Evolutionary conservation across 2,113 vertebrate genomes (phyloP), one percentile per base, ranked within the genome.

Genomic region (Hippocampus zosterae): DNA sequence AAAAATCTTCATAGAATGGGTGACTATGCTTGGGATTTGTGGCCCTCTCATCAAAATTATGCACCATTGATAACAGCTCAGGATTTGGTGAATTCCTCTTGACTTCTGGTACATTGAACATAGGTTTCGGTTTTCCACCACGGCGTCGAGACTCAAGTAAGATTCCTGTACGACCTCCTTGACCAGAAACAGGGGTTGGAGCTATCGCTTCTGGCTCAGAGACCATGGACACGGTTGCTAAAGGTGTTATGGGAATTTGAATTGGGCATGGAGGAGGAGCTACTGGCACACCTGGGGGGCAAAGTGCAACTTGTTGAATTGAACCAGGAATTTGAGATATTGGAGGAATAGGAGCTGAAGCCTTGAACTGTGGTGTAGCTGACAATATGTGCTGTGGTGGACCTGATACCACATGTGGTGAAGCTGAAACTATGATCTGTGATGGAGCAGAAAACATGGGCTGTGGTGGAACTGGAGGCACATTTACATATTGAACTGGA

Each of bases 61-160:
- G 97, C 77, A 99, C 97, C 88, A 99, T 90, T 61, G 93, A 94
- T 27, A 99, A 82, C 29, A 99, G 89, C 27, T 96, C 95, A 1
- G 97, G 97, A 81, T 99, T 99, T 19, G 97, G 97, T 7, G 95
- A 94, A 83, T 95, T 93, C 78, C 95, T 93, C 85, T 94, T 95
- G 76, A 92, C 92, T 0, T 96, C 94, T 37, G 91, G 90, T 15
- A 91, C 80, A 64, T 86, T 92, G 87, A 99, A 98, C 96, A 99
- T 95, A 71, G 96, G 94, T 80, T 95, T 98, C 57, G 59, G 69
- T 76, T 91, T 93, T 9, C 92, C 90, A 65, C 90, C 87, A 25
- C 95, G 92, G 1, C 93, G 90, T n/a, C 94, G 91, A 66, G 94
- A 92, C 21, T 97, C 96, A 77, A 92, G 90, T 77, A 99, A 88